Evolutionary conservation across 2,113 vertebrate genomes (phyloP), one percentile per base, ranked within the genome.

Genomic region (Syngnathus floridae): DNA sequence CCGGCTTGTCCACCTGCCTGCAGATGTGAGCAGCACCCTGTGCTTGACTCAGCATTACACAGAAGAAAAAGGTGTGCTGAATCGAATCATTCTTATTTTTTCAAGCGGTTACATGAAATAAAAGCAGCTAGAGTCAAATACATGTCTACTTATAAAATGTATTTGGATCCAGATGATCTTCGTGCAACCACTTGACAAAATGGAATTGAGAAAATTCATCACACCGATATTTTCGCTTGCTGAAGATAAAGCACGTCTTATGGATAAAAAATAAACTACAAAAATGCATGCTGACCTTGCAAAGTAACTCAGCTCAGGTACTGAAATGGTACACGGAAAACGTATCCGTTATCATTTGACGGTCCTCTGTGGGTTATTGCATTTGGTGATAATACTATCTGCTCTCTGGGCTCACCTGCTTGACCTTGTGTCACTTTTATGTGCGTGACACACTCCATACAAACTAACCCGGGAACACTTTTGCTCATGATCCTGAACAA

Each of bases 11-110:
- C 87, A 88, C 89, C 93, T 90, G 93, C 94, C 93, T 90, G 87
- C 77, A 76, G 90, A 93, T 89, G 89, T 91, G 93, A 91, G 91
- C 87, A 84, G 74, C 73, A 64, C 79, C 83, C 65, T 76, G 69
- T 70, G 78, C 92, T 93, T 95, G 93, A 94, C 88, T 94, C 94
- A 93, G 93, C 93, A 93, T 85, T 87, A 82, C 26, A 31, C 26
- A 31, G 26, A 31, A 31, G 3, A 31, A 31, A 31, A 31, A 31
- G 26, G 26, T 31, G 26, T 31, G 26, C 26, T 31, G 26, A 31
- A 31, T 31, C 26, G 26, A 31, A 31, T 31, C 26, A 31, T 31
- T 31, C 3, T 31, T 31, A 31, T 31, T 31, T 31, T 31, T 31
- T 31, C 26, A 31, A 31, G 26, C 26, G 26, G 26, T 31, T 31